Conservation (phyloP, 1,140 invertebrate genomes). For the Diorhabda elongata region DNA sequence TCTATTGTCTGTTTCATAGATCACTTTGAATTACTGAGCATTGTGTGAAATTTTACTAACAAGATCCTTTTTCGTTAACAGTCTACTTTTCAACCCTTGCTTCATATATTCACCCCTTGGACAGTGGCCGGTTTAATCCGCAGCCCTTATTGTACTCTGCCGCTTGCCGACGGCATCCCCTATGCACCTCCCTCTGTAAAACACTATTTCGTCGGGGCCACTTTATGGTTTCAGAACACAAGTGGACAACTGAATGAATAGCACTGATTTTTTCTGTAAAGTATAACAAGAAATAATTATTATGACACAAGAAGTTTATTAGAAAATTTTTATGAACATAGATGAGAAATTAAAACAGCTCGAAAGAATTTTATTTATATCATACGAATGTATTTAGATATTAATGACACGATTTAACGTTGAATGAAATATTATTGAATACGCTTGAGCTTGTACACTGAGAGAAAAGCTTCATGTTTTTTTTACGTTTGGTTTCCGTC, state of each 20-base stretch:
- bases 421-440: no score
- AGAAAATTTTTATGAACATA: no score
- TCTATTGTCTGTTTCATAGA: conserved; percentile 31
- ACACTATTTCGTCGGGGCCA: conserved; percentile 16
- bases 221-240: conserved; percentile 14
- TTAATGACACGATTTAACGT: no score
- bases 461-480: no score
- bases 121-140: conserved; percentile 39
- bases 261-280: conserved; percentile 7
- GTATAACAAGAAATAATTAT: no score
- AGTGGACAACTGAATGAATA: conserved; percentile 3
- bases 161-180: background rate
- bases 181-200: background rate
- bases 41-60: conserved; percentile 34
- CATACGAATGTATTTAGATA: no score
- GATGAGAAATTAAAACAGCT: no score
- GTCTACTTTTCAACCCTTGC: conserved; percentile 39
- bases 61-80: conserved; percentile 33
- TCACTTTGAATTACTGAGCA: conserved; percentile 30
- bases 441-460: no score
- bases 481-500: no score
- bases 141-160: conserved; percentile 18
- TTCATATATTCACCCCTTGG: conserved; percentile 42
- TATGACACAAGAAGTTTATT: no score
- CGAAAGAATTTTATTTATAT: no score